phyloP scores from a whole-genome alignment of 2,797 vertebrate genomes.

The Peromyscus aztecus region DNA sequence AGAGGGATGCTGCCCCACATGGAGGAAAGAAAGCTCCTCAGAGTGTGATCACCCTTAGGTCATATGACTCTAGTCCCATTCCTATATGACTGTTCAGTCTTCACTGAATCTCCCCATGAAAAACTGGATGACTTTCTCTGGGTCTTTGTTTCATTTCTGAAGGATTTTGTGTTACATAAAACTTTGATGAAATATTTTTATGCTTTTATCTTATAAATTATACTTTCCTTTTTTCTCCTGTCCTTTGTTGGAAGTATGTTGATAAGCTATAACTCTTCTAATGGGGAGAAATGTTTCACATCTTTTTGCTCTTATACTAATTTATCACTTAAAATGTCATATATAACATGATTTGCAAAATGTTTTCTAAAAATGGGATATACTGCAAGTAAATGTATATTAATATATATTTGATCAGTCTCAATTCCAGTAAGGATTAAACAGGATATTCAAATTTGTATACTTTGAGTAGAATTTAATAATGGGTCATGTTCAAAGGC shows the following conservation, averaged over 20 bases:
- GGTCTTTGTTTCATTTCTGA: neutral
- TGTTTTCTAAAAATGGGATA: neutral
- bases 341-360: neutral
- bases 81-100: neutral
- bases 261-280: neutral
- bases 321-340: neutral
- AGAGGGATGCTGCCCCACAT: neutral
- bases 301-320: neutral
- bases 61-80: neutral
- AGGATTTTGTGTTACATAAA: neutral
- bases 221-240: neutral
- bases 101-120: neutral
- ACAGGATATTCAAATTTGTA: neutral
- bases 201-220: neutral
- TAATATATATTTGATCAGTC: neutral
- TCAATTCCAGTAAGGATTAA: neutral
- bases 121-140: neutral
- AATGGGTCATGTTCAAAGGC: neutral
- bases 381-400: neutral
- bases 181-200: neutral
- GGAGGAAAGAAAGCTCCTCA: neutral
- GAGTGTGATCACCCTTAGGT: neutral
- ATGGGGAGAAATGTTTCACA: neutral
- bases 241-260: neutral
- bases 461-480: constrained; percentile 5